A percentile compares a stretch with the other conserved stretches of the same genome.
These are phyloP conservation scores for Limosa lapponica DNA, from an alignment of 2,797 vertebrate genomes.

Conservation along the genomic window DNA sequence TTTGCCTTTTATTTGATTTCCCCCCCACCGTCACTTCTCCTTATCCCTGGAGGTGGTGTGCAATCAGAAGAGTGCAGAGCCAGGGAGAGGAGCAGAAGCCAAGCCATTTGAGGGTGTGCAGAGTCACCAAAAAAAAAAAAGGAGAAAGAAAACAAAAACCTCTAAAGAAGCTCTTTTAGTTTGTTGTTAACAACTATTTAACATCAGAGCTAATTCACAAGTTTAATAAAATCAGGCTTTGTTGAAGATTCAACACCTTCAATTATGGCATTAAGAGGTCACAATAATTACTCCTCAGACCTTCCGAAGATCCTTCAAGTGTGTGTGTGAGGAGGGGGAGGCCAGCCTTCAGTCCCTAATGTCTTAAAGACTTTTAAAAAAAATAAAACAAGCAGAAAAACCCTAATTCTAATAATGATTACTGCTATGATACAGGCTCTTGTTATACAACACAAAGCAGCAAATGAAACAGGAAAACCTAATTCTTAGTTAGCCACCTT, in stretches of 20 bases:
- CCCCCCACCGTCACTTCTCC: not conserved
- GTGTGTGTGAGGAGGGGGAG: not conserved
- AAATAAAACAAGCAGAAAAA: not conserved
- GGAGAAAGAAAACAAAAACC: not conserved
- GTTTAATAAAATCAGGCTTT: constrained; percentile 29
- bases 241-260: constrained; percentile 48
- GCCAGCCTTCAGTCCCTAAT: not conserved
- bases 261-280: not conserved
- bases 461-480: not conserved
- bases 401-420: not conserved
- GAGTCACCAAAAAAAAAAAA: not conserved
- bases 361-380: not conserved
- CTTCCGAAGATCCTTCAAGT: constrained; percentile 13
- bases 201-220: not conserved
- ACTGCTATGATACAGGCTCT: not conserved
- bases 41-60: not conserved
- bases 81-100: not conserved
- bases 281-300: not conserved
- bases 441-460: not conserved
- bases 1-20: not conserved
- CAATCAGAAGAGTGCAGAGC: not conserved
- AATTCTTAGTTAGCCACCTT: constrained; percentile 18
- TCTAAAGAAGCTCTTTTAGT: not conserved
- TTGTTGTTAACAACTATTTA: constrained; percentile 30
- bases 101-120: not conserved